Percentiles rank a stretch among this genome's conserved stretches.
phyloP scores from a whole-genome alignment of 1,140 invertebrate genomes.

The Temnothorax nylanderi region DNA sequence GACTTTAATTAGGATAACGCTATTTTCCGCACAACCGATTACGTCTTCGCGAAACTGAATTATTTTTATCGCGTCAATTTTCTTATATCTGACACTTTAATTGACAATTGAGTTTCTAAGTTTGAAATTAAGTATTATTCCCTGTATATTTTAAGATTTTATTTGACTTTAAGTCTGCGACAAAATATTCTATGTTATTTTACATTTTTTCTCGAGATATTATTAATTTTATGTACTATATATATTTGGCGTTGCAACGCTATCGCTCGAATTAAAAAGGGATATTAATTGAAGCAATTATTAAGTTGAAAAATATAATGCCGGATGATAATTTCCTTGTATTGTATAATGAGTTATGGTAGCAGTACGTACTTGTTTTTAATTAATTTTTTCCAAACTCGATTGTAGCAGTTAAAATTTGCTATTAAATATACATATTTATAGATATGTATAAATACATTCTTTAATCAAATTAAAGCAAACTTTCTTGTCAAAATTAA shows the following conservation, averaged over 20 bases:
- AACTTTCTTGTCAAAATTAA: not conserved
- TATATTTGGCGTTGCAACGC: no score
- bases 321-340: not conserved
- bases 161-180: not conserved
- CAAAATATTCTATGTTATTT: not conserved
- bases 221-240: not conserved
- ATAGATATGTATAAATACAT: not conserved
- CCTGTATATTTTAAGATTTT: not conserved
- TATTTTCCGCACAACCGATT: not conserved
- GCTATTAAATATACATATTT: not conserved
- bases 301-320: not conserved
- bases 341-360: not conserved
- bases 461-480: not conserved
- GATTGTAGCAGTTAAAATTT: not conserved
- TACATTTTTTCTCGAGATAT: not conserved
- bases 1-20: conserved; percentile 9
- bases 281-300: not conserved
- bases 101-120: not conserved
- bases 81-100: not conserved
- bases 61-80: not conserved
- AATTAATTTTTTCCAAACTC: not conserved
- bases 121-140: not conserved
- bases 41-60: not conserved
- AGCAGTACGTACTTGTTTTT: no score
- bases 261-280: no score